These are phyloP conservation scores for Hafferia zeledoni DNA, from an alignment of 2,797 vertebrate genomes.

Conservation along the genomic window DNA sequence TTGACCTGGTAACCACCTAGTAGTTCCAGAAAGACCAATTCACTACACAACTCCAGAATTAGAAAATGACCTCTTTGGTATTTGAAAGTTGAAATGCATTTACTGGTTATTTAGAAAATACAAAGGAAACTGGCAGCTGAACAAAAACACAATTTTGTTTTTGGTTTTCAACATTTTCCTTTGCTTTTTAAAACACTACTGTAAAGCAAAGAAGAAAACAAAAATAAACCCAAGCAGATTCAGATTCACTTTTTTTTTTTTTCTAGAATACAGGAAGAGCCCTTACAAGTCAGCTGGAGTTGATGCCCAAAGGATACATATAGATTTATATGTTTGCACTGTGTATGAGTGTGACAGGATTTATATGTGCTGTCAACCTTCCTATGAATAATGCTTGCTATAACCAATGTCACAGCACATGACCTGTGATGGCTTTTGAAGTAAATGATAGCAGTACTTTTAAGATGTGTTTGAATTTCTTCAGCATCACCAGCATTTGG, in stretches of 20 bases:
- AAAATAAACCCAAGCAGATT: not conserved
- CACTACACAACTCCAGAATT: not conserved
- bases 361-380: not conserved
- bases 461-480: not conserved
- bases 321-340: not conserved
- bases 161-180: not conserved
- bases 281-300: not conserved
- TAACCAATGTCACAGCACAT: not conserved
- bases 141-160: not conserved
- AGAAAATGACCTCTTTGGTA: not conserved
- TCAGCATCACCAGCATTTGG: not conserved
- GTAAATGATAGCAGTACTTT: not conserved
- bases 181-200: not conserved
- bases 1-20: not conserved
- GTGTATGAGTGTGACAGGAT: not conserved
- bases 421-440: not conserved
- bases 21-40: not conserved
- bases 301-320: not conserved
- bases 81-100: not conserved
- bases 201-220: not conserved
- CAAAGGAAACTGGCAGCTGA: not conserved
- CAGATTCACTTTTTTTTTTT: not conserved
- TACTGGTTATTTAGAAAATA: not conserved
- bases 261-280: not conserved
- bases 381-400: not conserved